phyloP scores from a whole-genome alignment of 2,797 vertebrate genomes.

The Gymnopithys bicolor region DNA sequence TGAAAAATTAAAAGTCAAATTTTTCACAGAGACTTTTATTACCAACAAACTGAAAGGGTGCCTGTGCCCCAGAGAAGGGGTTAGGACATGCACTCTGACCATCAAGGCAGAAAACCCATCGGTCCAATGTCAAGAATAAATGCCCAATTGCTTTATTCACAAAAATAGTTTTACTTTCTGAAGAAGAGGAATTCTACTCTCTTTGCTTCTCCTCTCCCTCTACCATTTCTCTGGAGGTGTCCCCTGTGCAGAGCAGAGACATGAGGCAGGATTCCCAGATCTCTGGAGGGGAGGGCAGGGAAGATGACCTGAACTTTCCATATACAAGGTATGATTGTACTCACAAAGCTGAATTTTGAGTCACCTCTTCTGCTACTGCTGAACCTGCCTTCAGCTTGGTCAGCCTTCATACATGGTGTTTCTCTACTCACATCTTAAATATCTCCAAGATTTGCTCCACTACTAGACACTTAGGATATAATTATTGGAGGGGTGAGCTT shows the following conservation, averaged over 20 bases:
- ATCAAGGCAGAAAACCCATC: background rate
- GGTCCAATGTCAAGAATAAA: background rate
- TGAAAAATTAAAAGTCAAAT: background rate
- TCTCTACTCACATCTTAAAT: background rate
- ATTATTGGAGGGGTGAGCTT: background rate
- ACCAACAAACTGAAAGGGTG: background rate
- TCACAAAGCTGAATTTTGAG: background rate
- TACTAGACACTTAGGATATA: background rate
- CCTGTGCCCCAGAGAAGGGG: background rate
- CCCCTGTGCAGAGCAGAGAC: background rate
- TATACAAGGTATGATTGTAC: accelerated
- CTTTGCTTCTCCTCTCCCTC: background rate
- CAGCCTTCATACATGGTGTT: background rate
- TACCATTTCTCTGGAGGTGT: background rate
- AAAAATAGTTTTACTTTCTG: background rate
- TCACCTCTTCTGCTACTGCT: background rate
- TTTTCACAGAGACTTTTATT: background rate
- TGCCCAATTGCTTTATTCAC: background rate
- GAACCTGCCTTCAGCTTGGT: background rate
- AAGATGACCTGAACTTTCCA: background rate
- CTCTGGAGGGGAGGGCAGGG: background rate
- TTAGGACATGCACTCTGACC: background rate
- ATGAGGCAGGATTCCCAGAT: background rate
- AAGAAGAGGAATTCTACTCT: background rate
- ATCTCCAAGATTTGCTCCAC: background rate